Evolutionary conservation across 2,888 invertebrate genomes (phyloP).

Genomic region (Neuroscelio doddi): DNA sequence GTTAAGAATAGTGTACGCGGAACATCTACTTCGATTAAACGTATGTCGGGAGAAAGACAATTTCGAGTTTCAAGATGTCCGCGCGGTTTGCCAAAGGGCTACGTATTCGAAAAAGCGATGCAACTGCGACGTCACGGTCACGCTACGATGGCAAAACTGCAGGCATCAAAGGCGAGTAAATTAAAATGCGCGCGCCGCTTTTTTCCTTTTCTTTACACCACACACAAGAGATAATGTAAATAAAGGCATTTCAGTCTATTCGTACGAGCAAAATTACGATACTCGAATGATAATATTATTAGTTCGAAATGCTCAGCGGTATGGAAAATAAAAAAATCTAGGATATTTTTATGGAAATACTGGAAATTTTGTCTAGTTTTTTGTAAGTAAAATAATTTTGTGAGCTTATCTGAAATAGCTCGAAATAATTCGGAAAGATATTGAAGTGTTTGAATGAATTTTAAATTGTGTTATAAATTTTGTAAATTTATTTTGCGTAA

Average conservation of each 20-base stretch:
- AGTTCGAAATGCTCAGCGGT: no score
- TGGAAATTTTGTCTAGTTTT: no score
- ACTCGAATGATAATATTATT: no score
- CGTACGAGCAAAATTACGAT: not conserved
- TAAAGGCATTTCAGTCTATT: conserved; percentile 16
- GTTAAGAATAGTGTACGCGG: conserved; percentile 48
- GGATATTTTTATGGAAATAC: no score
- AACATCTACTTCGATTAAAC: conserved; percentile 48
- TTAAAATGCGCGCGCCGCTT: conserved; percentile 30
- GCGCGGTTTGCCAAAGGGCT: conserved; percentile 38
- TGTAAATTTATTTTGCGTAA: no score
- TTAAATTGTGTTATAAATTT: no score
- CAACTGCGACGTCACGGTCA: conserved; percentile 45
- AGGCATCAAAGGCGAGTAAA: conserved; percentile 42
- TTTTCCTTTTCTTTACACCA: conserved; percentile 25
- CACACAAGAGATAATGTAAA: conserved; percentile 40
- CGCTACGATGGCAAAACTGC: conserved; percentile 37
- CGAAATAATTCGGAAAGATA: no score
- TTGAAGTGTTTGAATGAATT: no score
- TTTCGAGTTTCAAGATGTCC: conserved; percentile 37
- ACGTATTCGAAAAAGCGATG: conserved; percentile 45
- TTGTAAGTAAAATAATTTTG: no score
- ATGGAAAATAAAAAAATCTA: not conserved
- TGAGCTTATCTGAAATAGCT: no score
- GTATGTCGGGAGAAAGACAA: conserved; percentile 31